These are phyloP conservation scores for Sebastiscus tertius DNA, from an alignment of 2,797 vertebrate species.

Conservation along the genomic window DNA sequence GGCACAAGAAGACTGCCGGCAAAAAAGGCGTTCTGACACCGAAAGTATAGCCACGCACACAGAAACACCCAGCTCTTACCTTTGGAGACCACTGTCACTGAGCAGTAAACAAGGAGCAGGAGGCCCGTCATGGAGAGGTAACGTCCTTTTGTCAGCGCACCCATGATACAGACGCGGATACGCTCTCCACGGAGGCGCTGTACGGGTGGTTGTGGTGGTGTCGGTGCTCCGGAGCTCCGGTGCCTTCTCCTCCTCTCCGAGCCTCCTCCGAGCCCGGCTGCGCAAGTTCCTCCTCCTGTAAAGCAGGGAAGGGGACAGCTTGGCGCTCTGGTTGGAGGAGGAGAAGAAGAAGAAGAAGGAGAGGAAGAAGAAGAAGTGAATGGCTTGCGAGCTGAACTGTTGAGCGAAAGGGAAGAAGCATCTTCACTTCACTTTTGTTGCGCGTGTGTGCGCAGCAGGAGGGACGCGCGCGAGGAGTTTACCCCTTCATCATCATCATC, in stretches of 20 bases:
- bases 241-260: neutral
- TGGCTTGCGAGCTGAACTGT: slow-evolving; percentile 35
- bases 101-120: slow-evolving; percentile 65
- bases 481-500: neutral
- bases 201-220: neutral
- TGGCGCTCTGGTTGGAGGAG: neutral
- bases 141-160: slow-evolving; percentile 69
- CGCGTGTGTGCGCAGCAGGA: slow-evolving; percentile 55
- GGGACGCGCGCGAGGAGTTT: slow-evolving; percentile 65
- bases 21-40: neutral
- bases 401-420: slow-evolving; percentile 51
- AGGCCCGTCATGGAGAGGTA: slow-evolving; percentile 59
- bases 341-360: neutral
- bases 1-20: slow-evolving; percentile 9
- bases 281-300: neutral
- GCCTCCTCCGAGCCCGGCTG: too few relatives aligned
- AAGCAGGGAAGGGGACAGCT: slow-evolving; percentile 23
- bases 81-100: slow-evolving; percentile 63
- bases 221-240: slow-evolving; percentile 34
- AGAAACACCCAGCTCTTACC: slow-evolving; percentile 64
- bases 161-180: slow-evolving; percentile 63
- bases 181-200: slow-evolving; percentile 49
- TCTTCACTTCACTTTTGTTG: slow-evolving; percentile 70
- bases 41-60: slow-evolving; percentile 12
- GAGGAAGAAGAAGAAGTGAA: slow-evolving; percentile 7